A percentile compares a stretch with the other conserved stretches of the same genome.
Conservation (phyloP, 2,888 invertebrate genomes). For the Tenodera sinensis region DNA sequence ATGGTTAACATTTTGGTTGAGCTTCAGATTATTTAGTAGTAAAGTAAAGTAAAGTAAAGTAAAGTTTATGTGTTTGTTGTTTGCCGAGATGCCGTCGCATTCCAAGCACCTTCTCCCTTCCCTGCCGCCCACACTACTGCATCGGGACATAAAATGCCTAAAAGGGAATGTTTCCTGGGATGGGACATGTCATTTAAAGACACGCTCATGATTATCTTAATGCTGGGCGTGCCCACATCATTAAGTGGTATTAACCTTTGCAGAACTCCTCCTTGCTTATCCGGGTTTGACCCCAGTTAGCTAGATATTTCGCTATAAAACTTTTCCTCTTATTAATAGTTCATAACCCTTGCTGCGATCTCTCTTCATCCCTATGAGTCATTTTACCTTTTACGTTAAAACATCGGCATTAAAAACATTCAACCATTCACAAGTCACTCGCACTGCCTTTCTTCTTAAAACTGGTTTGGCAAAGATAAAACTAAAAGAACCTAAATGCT, state of each 20-base stretch:
- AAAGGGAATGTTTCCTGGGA: not conserved
- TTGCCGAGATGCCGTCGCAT: not conserved
- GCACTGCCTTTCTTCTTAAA: no score
- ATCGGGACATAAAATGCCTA: not conserved
- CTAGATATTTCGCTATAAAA: not conserved
- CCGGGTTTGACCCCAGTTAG: not conserved
- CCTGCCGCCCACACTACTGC: not conserved
- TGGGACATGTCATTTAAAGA: not conserved
- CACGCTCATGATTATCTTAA: not conserved
- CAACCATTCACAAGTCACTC: no score
- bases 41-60: not conserved
- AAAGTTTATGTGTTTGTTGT: not conserved
- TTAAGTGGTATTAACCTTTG: not conserved
- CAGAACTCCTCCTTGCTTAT: not conserved
- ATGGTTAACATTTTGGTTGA: not conserved
- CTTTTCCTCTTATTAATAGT: no score
- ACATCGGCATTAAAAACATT: no score
- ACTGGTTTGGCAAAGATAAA: no score
- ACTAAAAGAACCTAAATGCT: no score
- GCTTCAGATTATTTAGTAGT: not conserved
- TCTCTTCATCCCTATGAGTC: no score
- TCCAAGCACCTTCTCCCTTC: not conserved
- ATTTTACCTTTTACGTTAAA: no score
- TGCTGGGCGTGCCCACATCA: not conserved
- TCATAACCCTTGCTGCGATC: no score